Conservation (phyloP, 1,140 invertebrate genomes). For the Conus betulinus region DNA sequence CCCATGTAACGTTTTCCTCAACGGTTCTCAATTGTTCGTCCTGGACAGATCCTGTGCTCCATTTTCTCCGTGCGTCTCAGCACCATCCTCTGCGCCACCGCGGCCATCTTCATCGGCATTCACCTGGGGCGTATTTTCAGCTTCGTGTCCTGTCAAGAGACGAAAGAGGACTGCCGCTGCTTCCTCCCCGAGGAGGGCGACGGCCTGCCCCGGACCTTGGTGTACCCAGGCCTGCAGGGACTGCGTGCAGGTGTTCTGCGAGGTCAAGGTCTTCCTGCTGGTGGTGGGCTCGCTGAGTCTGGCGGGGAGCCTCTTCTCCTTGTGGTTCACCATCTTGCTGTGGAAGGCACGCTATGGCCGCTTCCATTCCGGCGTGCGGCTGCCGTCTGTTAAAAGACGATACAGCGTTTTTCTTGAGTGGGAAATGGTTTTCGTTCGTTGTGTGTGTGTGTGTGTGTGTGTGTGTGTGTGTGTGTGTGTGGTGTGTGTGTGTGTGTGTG, state of each 20-base stretch:
- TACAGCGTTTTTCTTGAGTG: background rate
- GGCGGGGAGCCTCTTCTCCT: constrained; percentile 43
- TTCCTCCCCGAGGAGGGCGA: constrained; percentile 36
- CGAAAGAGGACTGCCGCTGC: constrained; percentile 30
- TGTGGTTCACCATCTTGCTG: constrained; percentile 48
- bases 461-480: constrained; percentile 15
- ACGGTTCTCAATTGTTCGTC: background rate
- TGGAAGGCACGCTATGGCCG: constrained; percentile 51
- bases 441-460: constrained; percentile 21
- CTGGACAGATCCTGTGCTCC: constrained; percentile 53
- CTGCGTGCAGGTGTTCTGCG: constrained; percentile 41
- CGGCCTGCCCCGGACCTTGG: constrained; percentile 10
- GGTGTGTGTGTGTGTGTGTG: too few relatives aligned
- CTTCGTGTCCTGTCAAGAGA: constrained; percentile 40
- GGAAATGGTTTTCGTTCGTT: background rate
- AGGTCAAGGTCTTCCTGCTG: constrained; percentile 47
- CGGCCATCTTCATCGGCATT: constrained; percentile 53
- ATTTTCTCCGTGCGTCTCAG: constrained; percentile 46
- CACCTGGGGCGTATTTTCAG: constrained; percentile 49
- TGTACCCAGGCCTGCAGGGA: constrained; percentile 30
- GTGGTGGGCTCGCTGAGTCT: constrained; percentile 43
- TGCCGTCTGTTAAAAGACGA: constrained; percentile 22
- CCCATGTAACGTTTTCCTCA: background rate
- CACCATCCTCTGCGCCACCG: constrained; percentile 51
- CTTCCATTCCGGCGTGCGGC: constrained; percentile 44